These are phyloP conservation scores for human (Homo sapiens) DNA, from an alignment of 2,113 vertebrate species.

Conservation along the genomic window GRCh38 chr3:171605501-171606000, in stretches of 20 bases:
- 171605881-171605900: background rate
- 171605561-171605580: background rate
- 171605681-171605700: background rate
- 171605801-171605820: background rate
- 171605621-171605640: background rate
- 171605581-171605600: background rate
- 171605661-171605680: background rate
- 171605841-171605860: background rate
- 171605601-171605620: background rate
- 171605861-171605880: background rate
- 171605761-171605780: background rate
- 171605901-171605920: background rate
- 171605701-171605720: background rate
- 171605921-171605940: background rate
- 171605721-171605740: background rate
- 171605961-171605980: background rate
- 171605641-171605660: slow-evolving; percentile 29
- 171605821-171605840: background rate
- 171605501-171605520: no score
- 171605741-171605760: background rate
- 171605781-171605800: background rate
- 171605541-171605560: background rate
- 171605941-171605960: background rate
- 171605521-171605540: background rate
- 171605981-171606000: background rate